These are phyloP conservation scores for Carassius gibelio DNA, from an alignment of 2,113 vertebrate genomes.

Conservation along the genomic window DNA sequence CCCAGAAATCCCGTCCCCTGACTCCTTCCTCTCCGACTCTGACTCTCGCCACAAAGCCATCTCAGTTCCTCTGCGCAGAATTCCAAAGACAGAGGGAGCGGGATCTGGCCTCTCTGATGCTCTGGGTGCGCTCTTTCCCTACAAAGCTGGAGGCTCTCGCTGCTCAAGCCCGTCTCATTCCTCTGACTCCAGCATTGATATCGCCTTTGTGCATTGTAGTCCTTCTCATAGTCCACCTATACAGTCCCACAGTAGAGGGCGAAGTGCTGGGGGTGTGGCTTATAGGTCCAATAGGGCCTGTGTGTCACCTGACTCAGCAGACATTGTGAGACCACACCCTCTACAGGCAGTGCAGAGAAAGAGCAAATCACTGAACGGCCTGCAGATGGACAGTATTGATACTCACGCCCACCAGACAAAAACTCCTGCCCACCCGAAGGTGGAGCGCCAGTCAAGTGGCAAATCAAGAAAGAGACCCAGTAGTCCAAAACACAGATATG, in stretches of 20 bases:
- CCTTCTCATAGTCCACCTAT: conserved; percentile 35
- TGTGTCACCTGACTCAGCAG: conserved; percentile 72
- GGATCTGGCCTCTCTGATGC: conserved; percentile 75
- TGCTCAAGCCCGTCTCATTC: conserved; percentile 87
- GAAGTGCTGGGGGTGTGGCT: conserved; percentile 72
- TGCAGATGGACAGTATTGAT: conserved; percentile 88
- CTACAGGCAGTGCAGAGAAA: conserved; percentile 83
- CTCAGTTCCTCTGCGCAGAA: conserved; percentile 78
- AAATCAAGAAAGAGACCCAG: conserved; percentile 32
- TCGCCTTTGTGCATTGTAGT: conserved; percentile 83
- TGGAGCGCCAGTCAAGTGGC: conserved; percentile 51
- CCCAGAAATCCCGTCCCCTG: conserved; percentile 72
- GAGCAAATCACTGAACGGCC: conserved; percentile 92
- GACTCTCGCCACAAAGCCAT: conserved; percentile 79
- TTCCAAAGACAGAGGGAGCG: conserved; percentile 83
- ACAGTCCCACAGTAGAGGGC: conserved; percentile 54
- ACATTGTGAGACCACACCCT: conserved; percentile 65
- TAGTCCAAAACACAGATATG: conserved; percentile 41
- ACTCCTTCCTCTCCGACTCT: conserved; percentile 71
- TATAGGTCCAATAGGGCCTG: conserved; percentile 80
- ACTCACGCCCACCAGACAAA: conserved; percentile 46
- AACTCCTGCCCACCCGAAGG: conserved; percentile 33
- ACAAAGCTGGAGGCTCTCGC: conserved; percentile 72
- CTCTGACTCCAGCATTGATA: conserved; percentile 92
- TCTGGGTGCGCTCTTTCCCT: conserved; percentile 78